Percentiles rank a stretch among this genome's conserved stretches.
These are phyloP conservation scores for Drosophila sucinea DNA, from an alignment of 1,140 invertebrate genomes.

Conservation along the genomic window DNA sequence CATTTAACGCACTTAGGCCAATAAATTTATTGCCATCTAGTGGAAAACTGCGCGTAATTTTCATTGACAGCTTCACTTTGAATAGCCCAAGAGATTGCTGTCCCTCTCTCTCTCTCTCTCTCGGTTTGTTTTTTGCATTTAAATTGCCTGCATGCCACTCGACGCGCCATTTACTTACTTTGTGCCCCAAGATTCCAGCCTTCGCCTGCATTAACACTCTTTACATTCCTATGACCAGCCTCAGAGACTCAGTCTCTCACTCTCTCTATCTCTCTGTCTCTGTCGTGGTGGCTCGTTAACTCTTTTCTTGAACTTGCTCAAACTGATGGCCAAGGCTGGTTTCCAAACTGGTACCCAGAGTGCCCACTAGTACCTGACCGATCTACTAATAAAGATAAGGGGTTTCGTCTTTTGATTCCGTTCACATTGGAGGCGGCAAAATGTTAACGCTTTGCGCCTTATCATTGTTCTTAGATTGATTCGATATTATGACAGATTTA, in stretches of 20 bases:
- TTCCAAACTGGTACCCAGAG: constrained; percentile 1
- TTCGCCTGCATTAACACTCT: constrained; percentile 68
- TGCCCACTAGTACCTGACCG: constrained; percentile 20
- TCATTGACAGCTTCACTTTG: constrained; percentile 76
- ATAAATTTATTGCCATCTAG: constrained; percentile 58
- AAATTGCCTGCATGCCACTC: constrained; percentile 74
- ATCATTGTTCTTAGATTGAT: constrained; percentile 46
- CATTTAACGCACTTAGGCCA: constrained; percentile 70
- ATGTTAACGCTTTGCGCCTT: constrained; percentile 40
- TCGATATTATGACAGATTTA: constrained; percentile 10
- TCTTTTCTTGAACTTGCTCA: constrained; percentile 56
- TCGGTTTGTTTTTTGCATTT: constrained; percentile 61
- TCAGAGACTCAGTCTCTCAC: background rate
- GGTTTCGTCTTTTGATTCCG: constrained; percentile 14
- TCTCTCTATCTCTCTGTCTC: background rate
- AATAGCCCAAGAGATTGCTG: constrained; percentile 9
- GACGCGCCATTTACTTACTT: constrained; percentile 38
- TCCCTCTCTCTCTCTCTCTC: background rate
- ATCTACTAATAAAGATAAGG: constrained; percentile 66
- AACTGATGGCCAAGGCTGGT: constrained; percentile 31
- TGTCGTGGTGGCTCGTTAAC: constrained; percentile 60
- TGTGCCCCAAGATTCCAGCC: constrained; percentile 10
- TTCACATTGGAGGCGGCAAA: constrained; percentile 20
- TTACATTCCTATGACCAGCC: constrained; percentile 56
- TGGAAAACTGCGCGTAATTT: constrained; percentile 65